These are phyloP conservation scores for Solea senegalensis DNA, from an alignment of 2,113 vertebrate species.

Conservation along the genomic window DNA sequence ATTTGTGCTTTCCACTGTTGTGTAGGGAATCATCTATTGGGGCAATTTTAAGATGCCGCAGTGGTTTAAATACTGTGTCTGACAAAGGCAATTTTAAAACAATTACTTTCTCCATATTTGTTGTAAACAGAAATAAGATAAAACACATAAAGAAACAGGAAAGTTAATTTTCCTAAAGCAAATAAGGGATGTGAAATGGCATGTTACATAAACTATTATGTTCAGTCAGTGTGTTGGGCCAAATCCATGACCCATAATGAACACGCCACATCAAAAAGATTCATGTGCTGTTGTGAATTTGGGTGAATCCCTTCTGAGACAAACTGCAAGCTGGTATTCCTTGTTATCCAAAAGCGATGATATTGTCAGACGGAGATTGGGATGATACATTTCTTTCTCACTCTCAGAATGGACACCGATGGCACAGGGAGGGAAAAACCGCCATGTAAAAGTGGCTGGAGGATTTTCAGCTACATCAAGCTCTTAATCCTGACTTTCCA, in stretches of 20 bases:
- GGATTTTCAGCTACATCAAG: not conserved
- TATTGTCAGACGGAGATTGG: not conserved
- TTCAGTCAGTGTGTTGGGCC: slow-evolving; percentile 43
- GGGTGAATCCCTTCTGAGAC: slow-evolving; percentile 19
- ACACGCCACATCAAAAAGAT: slow-evolving; percentile 35
- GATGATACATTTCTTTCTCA: not conserved
- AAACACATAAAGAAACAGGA: too few relatives aligned
- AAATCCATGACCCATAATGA: slow-evolving; percentile 38
- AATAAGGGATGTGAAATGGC: slow-evolving; percentile 27
- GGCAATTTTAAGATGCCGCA: not conserved
- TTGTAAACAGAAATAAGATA: too few relatives aligned
- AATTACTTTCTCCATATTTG: too few relatives aligned
- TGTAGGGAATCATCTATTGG: not conserved
- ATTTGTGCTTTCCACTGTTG: not conserved
- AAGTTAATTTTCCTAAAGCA: too few relatives aligned
- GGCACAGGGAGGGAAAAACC: slow-evolving; percentile 5
- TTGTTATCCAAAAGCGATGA: not conserved
- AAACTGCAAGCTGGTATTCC: not conserved
- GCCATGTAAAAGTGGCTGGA: slow-evolving; percentile 14
- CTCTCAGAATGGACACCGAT: slow-evolving; percentile 2
- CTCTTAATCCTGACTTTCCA: not conserved
- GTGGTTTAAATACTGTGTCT: not conserved
- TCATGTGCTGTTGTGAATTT: slow-evolving; percentile 10
- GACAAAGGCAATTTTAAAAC: too few relatives aligned
- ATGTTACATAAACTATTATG: slow-evolving; percentile 57